Conservation (phyloP, 2,113 vertebrate species). For the Ramphastos sulfuratus region DNA sequence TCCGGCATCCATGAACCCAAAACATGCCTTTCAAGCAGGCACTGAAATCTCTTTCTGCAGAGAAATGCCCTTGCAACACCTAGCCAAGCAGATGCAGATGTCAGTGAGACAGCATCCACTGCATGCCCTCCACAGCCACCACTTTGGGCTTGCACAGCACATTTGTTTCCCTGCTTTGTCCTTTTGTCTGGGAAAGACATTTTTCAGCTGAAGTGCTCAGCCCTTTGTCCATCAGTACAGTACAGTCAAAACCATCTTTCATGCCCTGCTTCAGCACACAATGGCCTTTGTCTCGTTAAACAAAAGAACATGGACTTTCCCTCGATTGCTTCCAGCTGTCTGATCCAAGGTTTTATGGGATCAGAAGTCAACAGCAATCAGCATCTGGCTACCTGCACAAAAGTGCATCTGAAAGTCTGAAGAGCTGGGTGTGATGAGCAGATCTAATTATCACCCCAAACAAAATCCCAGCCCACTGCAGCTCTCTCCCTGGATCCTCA, state of each 20-base stretch:
- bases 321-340: conserved; percentile 75
- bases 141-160: not conserved
- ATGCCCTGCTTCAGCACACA: conserved; percentile 54
- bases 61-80: conserved; percentile 52
- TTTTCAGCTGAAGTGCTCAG: conserved; percentile 58
- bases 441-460: not conserved
- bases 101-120: conserved; percentile 34
- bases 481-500: not conserved
- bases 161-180: not conserved
- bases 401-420: not conserved
- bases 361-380: conserved; percentile 65
- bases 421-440: conserved; percentile 12
- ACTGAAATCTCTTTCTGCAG: not conserved
- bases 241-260: conserved; percentile 54
- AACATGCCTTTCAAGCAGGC: conserved; percentile 24
- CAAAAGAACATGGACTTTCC: conserved; percentile 71
- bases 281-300: conserved; percentile 75
- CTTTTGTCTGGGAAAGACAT: conserved; percentile 71
- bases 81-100: conserved; percentile 51
- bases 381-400: conserved; percentile 72
- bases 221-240: conserved; percentile 54
- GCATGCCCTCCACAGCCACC: conserved; percentile 46
- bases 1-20: not conserved
- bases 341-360: conserved; percentile 30
- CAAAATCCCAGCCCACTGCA: not conserved